Base-by-base conservation (phyloP, 1,140 invertebrate species). In the Agrypnia vestita region DNA sequence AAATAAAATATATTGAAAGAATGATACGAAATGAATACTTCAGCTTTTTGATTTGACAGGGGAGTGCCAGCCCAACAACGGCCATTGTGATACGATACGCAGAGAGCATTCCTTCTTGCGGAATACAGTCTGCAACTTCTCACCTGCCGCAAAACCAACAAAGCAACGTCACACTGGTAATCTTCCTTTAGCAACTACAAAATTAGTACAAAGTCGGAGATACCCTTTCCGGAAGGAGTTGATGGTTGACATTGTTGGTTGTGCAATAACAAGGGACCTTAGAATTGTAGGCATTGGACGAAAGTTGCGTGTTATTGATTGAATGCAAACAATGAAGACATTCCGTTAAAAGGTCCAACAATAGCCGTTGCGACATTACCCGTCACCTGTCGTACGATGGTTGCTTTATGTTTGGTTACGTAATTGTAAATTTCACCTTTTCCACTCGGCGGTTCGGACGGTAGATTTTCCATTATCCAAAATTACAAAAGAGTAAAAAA, bases 1-100 rank as follows among this genome's bases (percentile, higher is more conserved):
- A 35, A 35, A 35, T 35, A 35, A 35, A 35, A 35, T 13, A 43
- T 35, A 25, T 35, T 17, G 49, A 51, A 49, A 21, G 46, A 53
- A 4, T 11, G 71, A 49, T 15, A n/a, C 35, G 12, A 15, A 21
- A 35, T 55, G 51, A 17, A 80, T 82, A 82, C 81, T 82, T 78
- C 64, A 82, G 78, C 59, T 64, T 62, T 69, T 35, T 59, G 71
- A 59, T 78, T 53, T 81, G 78, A 83, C 83, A 84, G 83, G 83
- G 83, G 82, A 84, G 53, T 76, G 80, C 71, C 75, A 80, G 83
- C 83, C 83, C 83, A 84, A 80, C 83, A 84, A 81, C 83, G 74
- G 80, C 82, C 76, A 80, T 80, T 83, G 80, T 77, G 83, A 83
- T 76, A 35, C 35, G 73, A 76, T 77, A 67, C 76, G 74, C 77